Evolutionary conservation across 2,888 invertebrate species (phyloP).

Genomic region (Cosmorhoe ocellata): DNA sequence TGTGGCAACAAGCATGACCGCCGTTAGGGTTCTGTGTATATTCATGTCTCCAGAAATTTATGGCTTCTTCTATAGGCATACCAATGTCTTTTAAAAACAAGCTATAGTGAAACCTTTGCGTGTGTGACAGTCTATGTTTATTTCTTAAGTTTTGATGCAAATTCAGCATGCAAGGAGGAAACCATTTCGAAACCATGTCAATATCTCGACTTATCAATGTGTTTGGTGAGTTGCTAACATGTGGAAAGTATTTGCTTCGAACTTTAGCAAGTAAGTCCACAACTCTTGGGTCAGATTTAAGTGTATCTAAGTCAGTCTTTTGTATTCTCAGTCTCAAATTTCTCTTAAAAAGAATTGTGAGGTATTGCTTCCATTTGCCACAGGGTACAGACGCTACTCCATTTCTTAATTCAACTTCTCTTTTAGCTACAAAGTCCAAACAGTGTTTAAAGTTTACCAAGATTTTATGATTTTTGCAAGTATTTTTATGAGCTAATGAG

Average conservation of each 20-base stretch:
- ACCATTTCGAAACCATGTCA: constrained; percentile 61
- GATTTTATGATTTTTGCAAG: constrained; percentile 55
- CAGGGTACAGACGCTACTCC: constrained; percentile 81
- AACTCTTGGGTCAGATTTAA: constrained; percentile 65
- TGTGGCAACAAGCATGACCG: constrained; percentile 81
- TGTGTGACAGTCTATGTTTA: constrained; percentile 85
- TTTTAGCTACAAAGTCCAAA: constrained; percentile 73
- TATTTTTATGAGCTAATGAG: constrained; percentile 40
- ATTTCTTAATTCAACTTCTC: constrained; percentile 74
- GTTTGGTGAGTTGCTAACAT: constrained; percentile 32
- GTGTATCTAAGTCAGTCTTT: constrained; percentile 45
- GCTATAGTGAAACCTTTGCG: constrained; percentile 85
- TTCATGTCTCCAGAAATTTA: constrained; percentile 85
- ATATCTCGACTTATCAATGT: constrained; percentile 62
- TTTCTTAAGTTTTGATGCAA: constrained; percentile 77
- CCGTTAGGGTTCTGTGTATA: constrained; percentile 79
- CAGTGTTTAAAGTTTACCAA: constrained; percentile 81
- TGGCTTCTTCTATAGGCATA: constrained; percentile 84
- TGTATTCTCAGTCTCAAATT: constrained; percentile 62
- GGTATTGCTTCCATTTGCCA: constrained; percentile 78
- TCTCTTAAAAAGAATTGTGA: constrained; percentile 70
- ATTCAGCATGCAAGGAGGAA: constrained; percentile 86
- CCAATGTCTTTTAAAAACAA: constrained; percentile 88
- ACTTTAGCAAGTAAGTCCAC: constrained; percentile 55
- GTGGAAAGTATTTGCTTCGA: constrained; percentile 40